phyloP scores from a whole-genome alignment of 2,113 vertebrate genomes.

The Pelecanus crispus region DNA sequence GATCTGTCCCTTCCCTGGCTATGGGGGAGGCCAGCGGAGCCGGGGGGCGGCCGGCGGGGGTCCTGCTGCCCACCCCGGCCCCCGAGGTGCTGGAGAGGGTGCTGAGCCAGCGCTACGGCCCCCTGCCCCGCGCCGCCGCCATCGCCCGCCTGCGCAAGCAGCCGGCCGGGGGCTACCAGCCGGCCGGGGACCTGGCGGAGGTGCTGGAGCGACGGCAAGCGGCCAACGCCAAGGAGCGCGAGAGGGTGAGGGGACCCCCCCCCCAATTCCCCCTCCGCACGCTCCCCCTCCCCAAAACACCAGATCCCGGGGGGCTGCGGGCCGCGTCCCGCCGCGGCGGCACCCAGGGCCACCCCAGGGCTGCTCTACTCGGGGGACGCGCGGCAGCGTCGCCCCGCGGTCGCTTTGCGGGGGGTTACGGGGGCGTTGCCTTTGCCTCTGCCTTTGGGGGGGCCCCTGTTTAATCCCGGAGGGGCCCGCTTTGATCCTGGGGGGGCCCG shows the following conservation, averaged over 20 bases:
- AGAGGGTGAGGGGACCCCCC: not conserved
- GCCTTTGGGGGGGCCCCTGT: too few relatives aligned
- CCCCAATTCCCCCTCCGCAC: too few relatives aligned
- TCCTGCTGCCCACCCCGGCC: not conserved
- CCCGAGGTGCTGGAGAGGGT: not conserved
- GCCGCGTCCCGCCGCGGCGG: rapidly evolving
- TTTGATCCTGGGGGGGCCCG: not conserved
- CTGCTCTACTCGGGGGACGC: rapidly evolving
- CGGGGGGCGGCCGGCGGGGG: rapidly evolving
- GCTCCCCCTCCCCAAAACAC: too few relatives aligned
- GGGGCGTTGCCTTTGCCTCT: rapidly evolving
- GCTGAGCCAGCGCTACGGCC: not conserved
- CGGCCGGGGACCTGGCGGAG: rapidly evolving
- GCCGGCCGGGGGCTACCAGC: not conserved
- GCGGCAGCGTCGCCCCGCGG: rapidly evolving
- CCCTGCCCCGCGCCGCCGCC: not conserved
- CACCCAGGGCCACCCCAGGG: not conserved
- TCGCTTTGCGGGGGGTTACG: not conserved
- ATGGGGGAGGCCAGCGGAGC: not conserved
- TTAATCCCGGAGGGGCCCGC: not conserved
- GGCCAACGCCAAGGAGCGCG: constrained; percentile 25
- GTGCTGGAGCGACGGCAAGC: not conserved
- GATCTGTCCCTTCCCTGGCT: rapidly evolving
- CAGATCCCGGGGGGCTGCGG: too few relatives aligned
- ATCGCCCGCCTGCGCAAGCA: not conserved